Evolutionary conservation across 1,140 invertebrate genomes (phyloP).

Genomic region (Notospermus geniculatus): DNA sequence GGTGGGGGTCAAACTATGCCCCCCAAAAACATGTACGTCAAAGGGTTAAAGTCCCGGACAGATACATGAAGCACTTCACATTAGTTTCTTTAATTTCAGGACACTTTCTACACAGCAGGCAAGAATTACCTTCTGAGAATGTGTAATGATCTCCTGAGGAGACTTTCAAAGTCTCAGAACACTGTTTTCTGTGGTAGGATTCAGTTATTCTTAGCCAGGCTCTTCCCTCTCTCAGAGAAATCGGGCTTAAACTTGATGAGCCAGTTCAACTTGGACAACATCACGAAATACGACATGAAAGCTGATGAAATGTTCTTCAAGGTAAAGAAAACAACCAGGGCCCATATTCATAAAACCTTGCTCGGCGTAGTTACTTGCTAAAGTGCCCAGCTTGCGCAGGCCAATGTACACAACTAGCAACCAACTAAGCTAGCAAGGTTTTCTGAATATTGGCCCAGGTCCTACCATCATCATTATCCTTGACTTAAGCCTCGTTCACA

Average conservation of each 20-base stretch:
- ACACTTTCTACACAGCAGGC: conserved; percentile 84
- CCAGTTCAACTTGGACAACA: conserved; percentile 96
- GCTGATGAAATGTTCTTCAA: neutral
- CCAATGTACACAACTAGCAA: too few species aligned
- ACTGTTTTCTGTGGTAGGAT: conserved; percentile 98
- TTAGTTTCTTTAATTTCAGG: conserved; percentile 57
- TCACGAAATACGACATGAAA: conserved; percentile 50
- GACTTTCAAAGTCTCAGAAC: conserved; percentile 91
- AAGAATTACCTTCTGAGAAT: conserved; percentile 94
- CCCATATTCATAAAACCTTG: too few species aligned
- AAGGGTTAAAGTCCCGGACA: too few species aligned
- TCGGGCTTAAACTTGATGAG: conserved; percentile 94
- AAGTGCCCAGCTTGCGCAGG: too few species aligned
- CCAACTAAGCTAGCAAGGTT: too few species aligned
- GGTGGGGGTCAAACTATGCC: too few species aligned
- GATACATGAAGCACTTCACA: too few species aligned
- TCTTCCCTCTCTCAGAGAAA: conserved; percentile 96
- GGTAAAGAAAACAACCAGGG: neutral
- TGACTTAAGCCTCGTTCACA: too few species aligned
- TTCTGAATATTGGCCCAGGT: too few species aligned
- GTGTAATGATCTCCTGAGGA: conserved; percentile 94
- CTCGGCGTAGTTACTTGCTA: too few species aligned
- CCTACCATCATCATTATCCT: too few species aligned
- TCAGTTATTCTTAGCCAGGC: conserved; percentile 92
- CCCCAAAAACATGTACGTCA: too few species aligned